phyloP scores from a whole-genome alignment of 2,888 invertebrate genomes.

The Nycteola revayana region DNA sequence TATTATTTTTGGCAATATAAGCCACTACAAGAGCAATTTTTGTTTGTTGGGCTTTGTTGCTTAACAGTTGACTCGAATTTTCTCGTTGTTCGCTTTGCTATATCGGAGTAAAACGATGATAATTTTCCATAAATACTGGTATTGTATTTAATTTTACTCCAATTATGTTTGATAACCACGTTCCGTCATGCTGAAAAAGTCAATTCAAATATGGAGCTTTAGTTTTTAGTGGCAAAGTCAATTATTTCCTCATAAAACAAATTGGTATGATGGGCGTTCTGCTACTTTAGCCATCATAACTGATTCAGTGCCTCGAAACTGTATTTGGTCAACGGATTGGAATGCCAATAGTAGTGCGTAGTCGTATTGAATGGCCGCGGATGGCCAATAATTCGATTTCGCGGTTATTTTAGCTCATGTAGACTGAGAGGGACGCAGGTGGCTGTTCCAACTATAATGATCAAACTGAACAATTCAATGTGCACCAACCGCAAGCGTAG shows the following conservation, averaged over 20 bases:
- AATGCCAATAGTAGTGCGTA: conserved; percentile 56
- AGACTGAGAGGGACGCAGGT: conserved; percentile 62
- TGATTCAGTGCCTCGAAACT: conserved; percentile 46
- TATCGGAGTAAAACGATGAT: conserved; percentile 31
- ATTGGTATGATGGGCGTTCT: conserved; percentile 5
- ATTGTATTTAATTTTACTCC: too few species aligned
- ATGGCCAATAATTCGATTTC: conserved; percentile 73
- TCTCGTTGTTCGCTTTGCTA: conserved; percentile 37
- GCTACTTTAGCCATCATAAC: conserved; percentile 41
- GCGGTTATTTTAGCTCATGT: conserved; percentile 72
- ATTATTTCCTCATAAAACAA: conserved; percentile 1
- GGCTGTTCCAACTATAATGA: conserved; percentile 54
- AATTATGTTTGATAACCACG: conserved; percentile 28
- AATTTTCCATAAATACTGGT: conserved; percentile 27
- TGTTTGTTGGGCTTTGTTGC: too few species aligned
- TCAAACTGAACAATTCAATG: conserved; percentile 55
- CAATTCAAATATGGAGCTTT: conserved; percentile 1
- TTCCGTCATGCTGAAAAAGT: conserved; percentile 23
- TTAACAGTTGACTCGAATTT: conserved; percentile 46
- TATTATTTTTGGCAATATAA: too few species aligned
- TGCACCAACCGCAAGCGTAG: conserved; percentile 13
- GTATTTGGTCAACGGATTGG: conserved; percentile 50
- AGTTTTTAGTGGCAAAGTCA: background rate
- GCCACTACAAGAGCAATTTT: too few species aligned
- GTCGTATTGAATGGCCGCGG: conserved; percentile 58